These are phyloP conservation scores for Okapia johnstoni DNA, from an alignment of 2,113 vertebrate genomes.

Conservation along the genomic window DNA sequence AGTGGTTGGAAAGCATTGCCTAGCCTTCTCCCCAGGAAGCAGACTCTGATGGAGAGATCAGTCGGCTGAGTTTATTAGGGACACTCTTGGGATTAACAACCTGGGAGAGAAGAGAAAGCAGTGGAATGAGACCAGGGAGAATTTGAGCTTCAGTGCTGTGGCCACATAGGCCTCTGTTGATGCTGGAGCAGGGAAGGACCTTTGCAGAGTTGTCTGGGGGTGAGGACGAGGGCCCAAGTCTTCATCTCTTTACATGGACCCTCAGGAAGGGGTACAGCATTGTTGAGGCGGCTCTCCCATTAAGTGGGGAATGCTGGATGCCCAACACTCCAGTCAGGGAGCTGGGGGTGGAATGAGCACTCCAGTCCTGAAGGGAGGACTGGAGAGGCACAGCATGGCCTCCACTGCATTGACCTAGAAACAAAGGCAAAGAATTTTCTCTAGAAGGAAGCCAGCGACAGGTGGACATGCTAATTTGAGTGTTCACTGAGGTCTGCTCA, in stretches of 20 bases:
- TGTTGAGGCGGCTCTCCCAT: neutral
- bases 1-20: neutral
- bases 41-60: neutral
- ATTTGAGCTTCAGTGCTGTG: neutral
- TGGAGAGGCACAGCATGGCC: neutral
- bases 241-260: neutral
- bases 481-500: neutral
- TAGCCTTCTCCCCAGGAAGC: neutral
- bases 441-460: neutral
- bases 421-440: constrained; percentile 2
- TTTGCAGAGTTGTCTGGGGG: neutral
- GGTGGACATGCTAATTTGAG: neutral
- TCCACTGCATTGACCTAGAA: neutral
- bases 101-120: neutral
- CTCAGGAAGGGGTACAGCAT: neutral
- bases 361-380: neutral
- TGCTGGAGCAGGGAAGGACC: neutral
- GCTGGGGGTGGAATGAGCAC: neutral
- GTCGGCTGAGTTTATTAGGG: neutral
- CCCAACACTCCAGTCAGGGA: neutral
- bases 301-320: neutral
- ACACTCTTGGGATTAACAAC: neutral
- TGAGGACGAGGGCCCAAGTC: neutral
- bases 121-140: neutral
- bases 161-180: neutral